A percentile compares a stretch with the other conserved stretches of the same genome.
phyloP scores from a whole-genome alignment of 2,888 invertebrate species.

The Nemapogon koenigi region DNA sequence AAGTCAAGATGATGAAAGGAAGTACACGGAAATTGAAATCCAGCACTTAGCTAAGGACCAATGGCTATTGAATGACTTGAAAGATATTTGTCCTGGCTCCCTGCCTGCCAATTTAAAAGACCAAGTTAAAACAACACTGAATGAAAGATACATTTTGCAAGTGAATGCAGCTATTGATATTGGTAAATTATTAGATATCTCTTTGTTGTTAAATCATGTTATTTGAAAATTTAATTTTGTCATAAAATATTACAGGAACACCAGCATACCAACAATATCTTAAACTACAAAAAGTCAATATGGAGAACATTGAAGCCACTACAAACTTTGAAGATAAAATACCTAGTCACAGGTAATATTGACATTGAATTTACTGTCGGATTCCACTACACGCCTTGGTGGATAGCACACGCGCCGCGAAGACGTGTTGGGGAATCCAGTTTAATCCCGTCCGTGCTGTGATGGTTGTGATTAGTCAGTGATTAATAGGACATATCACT shows the following conservation, averaged over 20 bases:
- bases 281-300: slow-evolving; percentile 58
- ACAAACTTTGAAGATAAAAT: slow-evolving; percentile 50
- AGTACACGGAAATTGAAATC: slow-evolving; percentile 50
- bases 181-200: slow-evolving; percentile 46
- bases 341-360: slow-evolving; percentile 40
- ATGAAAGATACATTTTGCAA: slow-evolving; percentile 68
- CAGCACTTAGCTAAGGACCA: slow-evolving; percentile 67
- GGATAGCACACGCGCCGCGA: too few species aligned
- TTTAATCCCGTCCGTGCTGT: too few species aligned
- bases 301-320: slow-evolving; percentile 59
- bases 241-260: slow-evolving; percentile 30
- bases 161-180: slow-evolving; percentile 67
- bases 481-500: too few species aligned
- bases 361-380: too few species aligned
- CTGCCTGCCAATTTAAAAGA: slow-evolving; percentile 62
- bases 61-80: slow-evolving; percentile 70
- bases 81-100: slow-evolving; percentile 67
- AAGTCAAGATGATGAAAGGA: slow-evolving; percentile 39
- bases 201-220: too few species aligned
- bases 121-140: slow-evolving; percentile 47
- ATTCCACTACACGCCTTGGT: too few species aligned
- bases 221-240: too few species aligned
- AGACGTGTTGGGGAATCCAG: too few species aligned
- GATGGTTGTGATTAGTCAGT: too few species aligned
- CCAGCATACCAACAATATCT: slow-evolving; percentile 67